These are phyloP conservation scores for Gandaritis pyraliata DNA, from an alignment of 2,888 invertebrate genomes.

Conservation along the genomic window DNA sequence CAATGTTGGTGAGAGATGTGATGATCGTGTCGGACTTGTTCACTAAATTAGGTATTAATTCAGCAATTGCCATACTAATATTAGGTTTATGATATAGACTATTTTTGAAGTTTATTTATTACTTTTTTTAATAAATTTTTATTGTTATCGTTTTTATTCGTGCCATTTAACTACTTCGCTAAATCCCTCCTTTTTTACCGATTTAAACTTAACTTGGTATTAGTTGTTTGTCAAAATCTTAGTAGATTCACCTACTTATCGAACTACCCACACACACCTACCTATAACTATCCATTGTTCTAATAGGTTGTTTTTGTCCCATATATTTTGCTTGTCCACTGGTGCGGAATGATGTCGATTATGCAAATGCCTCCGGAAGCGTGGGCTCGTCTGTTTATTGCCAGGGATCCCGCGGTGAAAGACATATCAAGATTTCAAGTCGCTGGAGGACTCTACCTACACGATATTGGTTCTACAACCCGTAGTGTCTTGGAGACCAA, in stretches of 20 bases:
- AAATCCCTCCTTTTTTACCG: neutral
- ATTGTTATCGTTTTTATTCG: conserved; percentile 69
- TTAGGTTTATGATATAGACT: conserved; percentile 67
- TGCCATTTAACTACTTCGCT: conserved; percentile 50
- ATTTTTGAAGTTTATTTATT: conserved; percentile 70
- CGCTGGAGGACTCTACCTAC: too few relatives aligned
- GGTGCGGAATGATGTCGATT: conserved; percentile 71
- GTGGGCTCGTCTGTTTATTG: conserved; percentile 62
- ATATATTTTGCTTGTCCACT: conserved; percentile 49
- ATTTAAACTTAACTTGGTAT: neutral
- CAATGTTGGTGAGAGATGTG: conserved; percentile 52
- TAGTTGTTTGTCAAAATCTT: too few relatives aligned
- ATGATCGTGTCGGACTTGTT: conserved; percentile 54
- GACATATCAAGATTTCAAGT: conserved; percentile 12
- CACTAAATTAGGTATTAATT: conserved; percentile 66
- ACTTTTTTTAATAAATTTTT: conserved; percentile 72
- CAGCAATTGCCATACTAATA: conserved; percentile 76
- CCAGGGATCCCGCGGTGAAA: conserved; percentile 36
- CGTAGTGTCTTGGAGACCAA: too few relatives aligned
- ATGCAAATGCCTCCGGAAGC: conserved; percentile 68
- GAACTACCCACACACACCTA: conserved; percentile 24
- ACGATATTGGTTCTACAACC: too few relatives aligned
- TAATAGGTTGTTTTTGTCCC: conserved; percentile 34
- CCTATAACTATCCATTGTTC: conserved; percentile 23
- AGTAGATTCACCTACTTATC: conserved; percentile 7